Conservation (phyloP, 2,888 invertebrate species). For the Selenia dentaria region DNA sequence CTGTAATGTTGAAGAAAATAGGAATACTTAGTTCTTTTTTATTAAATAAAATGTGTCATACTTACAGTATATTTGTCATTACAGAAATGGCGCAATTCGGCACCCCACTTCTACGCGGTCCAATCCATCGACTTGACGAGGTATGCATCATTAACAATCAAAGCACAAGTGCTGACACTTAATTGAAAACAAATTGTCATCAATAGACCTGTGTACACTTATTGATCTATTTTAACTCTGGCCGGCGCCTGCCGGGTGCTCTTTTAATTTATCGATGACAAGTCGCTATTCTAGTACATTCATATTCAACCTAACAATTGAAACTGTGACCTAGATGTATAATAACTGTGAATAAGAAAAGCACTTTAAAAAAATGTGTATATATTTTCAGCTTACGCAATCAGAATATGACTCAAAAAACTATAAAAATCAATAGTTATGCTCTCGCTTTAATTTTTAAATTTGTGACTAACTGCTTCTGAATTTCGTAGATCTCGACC, state of each 20-base stretch:
- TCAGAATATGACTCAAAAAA: background rate
- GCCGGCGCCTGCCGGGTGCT: slow-evolving; percentile 55
- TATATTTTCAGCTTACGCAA: slow-evolving; percentile 6
- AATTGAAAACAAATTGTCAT: slow-evolving; percentile 65
- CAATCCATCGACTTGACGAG: slow-evolving; percentile 71
- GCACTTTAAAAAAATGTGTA: slow-evolving; percentile 1
- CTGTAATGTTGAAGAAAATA: no score
- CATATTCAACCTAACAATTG: slow-evolving; percentile 6
- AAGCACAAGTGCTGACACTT: slow-evolving; percentile 43
- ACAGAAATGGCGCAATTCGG: slow-evolving; percentile 81
- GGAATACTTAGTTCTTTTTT: no score
- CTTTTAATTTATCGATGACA: slow-evolving; percentile 64
- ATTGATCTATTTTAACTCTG: slow-evolving; percentile 71
- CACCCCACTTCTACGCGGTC: slow-evolving; percentile 74
- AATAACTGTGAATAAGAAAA: no score
- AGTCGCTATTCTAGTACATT: slow-evolving; percentile 35
- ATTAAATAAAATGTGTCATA: no score
- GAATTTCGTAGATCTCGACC: no score
- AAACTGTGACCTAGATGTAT: background rate
- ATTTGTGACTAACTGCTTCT: slow-evolving; percentile 4
- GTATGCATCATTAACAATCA: slow-evolving; percentile 51
- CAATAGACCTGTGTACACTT: slow-evolving; percentile 59
- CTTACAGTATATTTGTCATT: slow-evolving; percentile 43
- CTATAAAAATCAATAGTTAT: slow-evolving; percentile 1
- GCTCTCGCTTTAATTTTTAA: background rate